Evolutionary conservation across 2,888 invertebrate genomes (phyloP), one percentile per base, ranked within the genome.

Genomic region (Scrobipalpa atriplicella): DNA sequence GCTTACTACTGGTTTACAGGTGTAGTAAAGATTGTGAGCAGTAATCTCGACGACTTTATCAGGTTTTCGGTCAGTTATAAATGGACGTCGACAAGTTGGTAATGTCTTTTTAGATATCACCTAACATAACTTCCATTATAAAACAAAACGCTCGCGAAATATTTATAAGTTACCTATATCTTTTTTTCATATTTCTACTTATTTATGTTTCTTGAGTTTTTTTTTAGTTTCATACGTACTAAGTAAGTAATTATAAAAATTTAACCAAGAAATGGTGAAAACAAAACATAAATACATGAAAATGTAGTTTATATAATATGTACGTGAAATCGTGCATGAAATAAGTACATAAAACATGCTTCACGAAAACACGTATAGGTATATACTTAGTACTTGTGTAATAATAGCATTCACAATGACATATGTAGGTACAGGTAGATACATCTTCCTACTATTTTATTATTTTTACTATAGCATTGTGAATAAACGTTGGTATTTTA

Each of bases 1-100:
- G 19, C 61, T 61, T 21, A 61, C 41, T 62, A 47, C 47, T 62
- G 43, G 62, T 47, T 62, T 41, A 43, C n/a, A 19, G 19, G 43
- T 39, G 62, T 62, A 10, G n/a, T 62, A 62, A 62, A 62, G 19
- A 19, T 62, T 38, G 38, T 38, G 13, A 29, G 16, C 16, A 16
- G 58, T n/a, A 9, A 58, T 58, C 58, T 58, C 11, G 58, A 58
- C 29, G 11, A 16, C 38, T 38, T 58, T 58, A 58, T 58, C 36
- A 16, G 16, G n/a, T 58, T 58, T 29, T 58, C 36, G 38, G 9
- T 16, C 18, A 21, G 19, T 52, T 10, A 52, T 19, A 56, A 21
- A 19, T 11, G 9, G 21, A 56, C 19, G 21, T 29, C 1, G 54
- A n/a, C 5, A 13, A 13, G 13, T 43, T 43, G 13, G 1, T 13